Evolutionary conservation across 1,140 invertebrate species (phyloP).

Genomic region (Galleria mellonella): DNA sequence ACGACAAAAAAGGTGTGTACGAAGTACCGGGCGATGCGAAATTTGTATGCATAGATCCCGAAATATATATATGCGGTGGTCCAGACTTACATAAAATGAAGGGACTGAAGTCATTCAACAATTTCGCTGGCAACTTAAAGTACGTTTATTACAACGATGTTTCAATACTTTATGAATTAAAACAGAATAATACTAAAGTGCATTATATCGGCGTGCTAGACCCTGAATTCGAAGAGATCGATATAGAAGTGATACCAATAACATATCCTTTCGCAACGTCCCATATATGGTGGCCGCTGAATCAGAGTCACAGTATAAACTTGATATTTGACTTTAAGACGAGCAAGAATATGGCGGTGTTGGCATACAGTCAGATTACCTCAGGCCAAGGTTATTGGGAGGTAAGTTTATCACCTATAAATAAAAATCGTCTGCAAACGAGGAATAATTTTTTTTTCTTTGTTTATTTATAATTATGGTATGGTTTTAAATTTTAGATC

Average conservation of each 20-base stretch:
- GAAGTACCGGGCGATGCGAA: constrained; percentile 82
- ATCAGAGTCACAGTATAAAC: constrained; percentile 81
- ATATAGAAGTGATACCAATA: constrained; percentile 91
- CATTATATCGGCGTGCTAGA: constrained; percentile 87
- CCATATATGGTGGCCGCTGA: constrained; percentile 89
- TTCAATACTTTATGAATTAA: constrained; percentile 91
- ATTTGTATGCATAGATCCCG: constrained; percentile 92
- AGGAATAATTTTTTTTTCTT: too few relatives aligned
- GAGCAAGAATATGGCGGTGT: constrained; percentile 85
- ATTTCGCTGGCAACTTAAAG: constrained; percentile 90
- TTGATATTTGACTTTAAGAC: constrained; percentile 93
- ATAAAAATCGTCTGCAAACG: too few relatives aligned
- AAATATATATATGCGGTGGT: constrained; percentile 93
- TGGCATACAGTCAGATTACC: constrained; percentile 88
- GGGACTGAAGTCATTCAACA: constrained; percentile 83
- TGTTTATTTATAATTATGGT: too few relatives aligned
- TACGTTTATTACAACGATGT: constrained; percentile 95
- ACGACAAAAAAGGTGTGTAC: constrained; percentile 80
- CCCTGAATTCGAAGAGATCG: constrained; percentile 87
- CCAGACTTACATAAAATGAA: constrained; percentile 86
- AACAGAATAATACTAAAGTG: constrained; percentile 87
- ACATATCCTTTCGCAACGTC: constrained; percentile 93
- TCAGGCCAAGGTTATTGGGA: constrained; percentile 89
- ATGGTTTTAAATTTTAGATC: too few relatives aligned
- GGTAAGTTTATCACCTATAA: constrained; percentile 76